phyloP scores from a whole-genome alignment of 35 echinoderm and acorn worm species.

The Ptychodera flava region DNA sequence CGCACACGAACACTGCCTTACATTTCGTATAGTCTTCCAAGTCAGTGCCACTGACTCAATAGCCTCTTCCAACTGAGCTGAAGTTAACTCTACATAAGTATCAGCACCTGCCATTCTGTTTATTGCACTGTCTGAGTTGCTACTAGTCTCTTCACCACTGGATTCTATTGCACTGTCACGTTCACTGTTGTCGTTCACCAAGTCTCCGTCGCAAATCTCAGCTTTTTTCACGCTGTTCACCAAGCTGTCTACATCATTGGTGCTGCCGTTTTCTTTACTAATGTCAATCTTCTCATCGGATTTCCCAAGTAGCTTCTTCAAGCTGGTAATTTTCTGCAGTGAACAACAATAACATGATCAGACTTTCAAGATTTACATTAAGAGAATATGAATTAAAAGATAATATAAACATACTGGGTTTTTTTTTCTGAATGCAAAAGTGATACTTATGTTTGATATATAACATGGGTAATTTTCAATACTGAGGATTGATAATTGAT shows the following conservation, averaged over 20 bases:
- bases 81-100: slow-evolving; percentile 72
- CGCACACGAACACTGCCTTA: slow-evolving; percentile 86
- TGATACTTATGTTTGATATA: no score
- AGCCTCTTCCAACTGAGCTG: slow-evolving; percentile 54
- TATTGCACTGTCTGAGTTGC: slow-evolving; percentile 3
- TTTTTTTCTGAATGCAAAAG: no score
- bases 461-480: no score
- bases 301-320: slow-evolving; percentile 49
- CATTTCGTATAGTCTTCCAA: slow-evolving; percentile 84
- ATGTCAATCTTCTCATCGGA: slow-evolving; percentile 10
- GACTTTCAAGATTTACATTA: no score
- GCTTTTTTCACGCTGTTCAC: slow-evolving; percentile 20
- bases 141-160: neutral
- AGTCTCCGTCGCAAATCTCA: slow-evolving; percentile 19
- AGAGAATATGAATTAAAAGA: no score
- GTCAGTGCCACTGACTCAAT: slow-evolving; percentile 71
- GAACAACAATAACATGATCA: neutral
- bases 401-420: no score
- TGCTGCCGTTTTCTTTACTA: neutral
- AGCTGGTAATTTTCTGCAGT: slow-evolving; percentile 55
- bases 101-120: slow-evolving; percentile 32
- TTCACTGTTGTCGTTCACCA: neutral
- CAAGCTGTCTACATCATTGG: neutral
- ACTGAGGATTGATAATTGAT: no score
- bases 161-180: slow-evolving; percentile 18